phyloP scores from a whole-genome alignment of 2,888 invertebrate species.

The Lasioglossum vierecki region DNA sequence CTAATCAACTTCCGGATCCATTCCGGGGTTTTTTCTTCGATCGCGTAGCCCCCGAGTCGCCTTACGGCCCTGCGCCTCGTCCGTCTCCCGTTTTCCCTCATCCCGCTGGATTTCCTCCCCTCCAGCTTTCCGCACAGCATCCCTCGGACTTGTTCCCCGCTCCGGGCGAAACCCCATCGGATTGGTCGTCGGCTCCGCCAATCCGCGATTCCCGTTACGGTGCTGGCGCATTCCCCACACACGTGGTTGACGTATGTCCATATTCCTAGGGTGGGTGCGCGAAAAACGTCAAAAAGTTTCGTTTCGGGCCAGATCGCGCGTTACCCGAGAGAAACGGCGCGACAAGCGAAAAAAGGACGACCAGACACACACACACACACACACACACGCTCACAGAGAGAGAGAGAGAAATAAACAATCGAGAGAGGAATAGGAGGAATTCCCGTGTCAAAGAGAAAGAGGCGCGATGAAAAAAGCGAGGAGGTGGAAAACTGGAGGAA shows the following conservation, averaged over 20 bases:
- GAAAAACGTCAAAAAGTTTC: conserved; percentile 81
- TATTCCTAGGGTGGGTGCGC: conserved; percentile 77
- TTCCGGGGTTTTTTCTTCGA: conserved; percentile 49
- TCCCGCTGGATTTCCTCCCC: conserved; percentile 61
- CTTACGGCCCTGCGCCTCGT: conserved; percentile 57
- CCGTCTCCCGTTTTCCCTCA: conserved; percentile 60
- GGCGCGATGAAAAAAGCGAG: conserved; percentile 5
- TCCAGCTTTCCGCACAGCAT: conserved; percentile 60
- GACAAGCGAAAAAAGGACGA: conserved; percentile 9
- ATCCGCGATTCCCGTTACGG: conserved; percentile 64
- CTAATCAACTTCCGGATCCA: conserved; percentile 53
- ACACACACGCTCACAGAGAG: no score
- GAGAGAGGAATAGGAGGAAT: neutral
- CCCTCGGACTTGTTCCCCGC: conserved; percentile 57
- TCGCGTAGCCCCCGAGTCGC: conserved; percentile 27
- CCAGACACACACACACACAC: no score
- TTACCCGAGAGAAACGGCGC: conserved; percentile 49
- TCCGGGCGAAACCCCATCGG: conserved; percentile 26
- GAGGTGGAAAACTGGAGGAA: neutral
- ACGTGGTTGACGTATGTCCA: conserved; percentile 82
- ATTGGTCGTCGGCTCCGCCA: conserved; percentile 73
- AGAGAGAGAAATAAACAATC: neutral
- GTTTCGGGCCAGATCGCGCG: conserved; percentile 69
- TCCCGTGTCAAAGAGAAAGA: neutral
- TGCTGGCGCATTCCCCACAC: conserved; percentile 80